Percentiles rank a stretch among this genome's conserved stretches.
Evolutionary conservation across 2,113 vertebrate species (phyloP).

Genomic region (Grus americana): DNA sequence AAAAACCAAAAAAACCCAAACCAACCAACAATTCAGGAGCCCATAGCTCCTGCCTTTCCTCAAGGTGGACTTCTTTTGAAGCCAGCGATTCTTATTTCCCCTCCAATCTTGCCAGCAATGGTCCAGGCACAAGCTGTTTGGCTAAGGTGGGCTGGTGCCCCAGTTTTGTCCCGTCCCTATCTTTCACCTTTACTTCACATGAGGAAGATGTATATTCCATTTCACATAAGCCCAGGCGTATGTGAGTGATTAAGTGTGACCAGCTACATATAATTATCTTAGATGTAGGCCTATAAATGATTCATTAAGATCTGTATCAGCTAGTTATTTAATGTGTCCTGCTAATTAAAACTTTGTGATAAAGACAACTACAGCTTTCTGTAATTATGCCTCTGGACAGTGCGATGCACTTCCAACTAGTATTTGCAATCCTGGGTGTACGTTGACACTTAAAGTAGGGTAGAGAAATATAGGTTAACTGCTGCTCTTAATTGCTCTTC

Average conservation of each 20-base stretch:
- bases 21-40: background rate
- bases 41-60: background rate
- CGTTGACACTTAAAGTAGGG: background rate
- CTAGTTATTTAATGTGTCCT: slow-evolving; percentile 57
- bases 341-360: slow-evolving; percentile 65
- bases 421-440: slow-evolving; percentile 15
- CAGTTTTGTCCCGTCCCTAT: background rate
- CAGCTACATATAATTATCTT: slow-evolving; percentile 43
- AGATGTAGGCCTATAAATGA: slow-evolving; percentile 60
- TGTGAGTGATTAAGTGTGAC: background rate
- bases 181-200: background rate
- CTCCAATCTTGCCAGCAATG: background rate
- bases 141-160: background rate
- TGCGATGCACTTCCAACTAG: background rate
- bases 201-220: background rate
- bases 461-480: slow-evolving; percentile 53
- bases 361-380: slow-evolving; percentile 36
- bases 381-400: slow-evolving; percentile 59
- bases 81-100: background rate
- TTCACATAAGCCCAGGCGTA: background rate
- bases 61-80: background rate
- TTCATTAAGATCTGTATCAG: slow-evolving; percentile 65
- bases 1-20: background rate
- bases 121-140: background rate
- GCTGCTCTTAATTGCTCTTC: slow-evolving; percentile 34